Percentiles rank a stretch among this genome's conserved stretches.
Conservation (phyloP, 2,888 invertebrate genomes). For the Drosophila picticornis region DNA sequence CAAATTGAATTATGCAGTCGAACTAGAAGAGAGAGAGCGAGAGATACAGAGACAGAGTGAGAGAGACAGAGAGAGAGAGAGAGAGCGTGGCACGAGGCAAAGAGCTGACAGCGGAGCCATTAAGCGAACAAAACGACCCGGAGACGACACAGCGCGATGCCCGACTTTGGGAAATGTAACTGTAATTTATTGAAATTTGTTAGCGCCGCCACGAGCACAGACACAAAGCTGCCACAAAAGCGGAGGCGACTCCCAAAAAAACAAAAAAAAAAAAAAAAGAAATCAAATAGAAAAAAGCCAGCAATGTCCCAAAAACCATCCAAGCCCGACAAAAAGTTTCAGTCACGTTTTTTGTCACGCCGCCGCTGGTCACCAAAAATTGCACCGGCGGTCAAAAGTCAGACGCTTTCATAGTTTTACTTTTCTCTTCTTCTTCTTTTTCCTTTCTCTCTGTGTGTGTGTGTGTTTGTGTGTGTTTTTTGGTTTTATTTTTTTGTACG, state of each 20-base stretch:
- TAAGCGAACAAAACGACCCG: conserved; percentile 51
- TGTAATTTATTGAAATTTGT: conserved; percentile 80
- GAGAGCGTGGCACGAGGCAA: not conserved
- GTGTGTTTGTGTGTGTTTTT: not conserved
- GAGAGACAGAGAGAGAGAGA: not conserved
- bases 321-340: conserved; percentile 59
- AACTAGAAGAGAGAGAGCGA: not conserved
- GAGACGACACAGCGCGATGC: conserved; percentile 18
- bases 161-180: conserved; percentile 75
- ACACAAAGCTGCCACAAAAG: conserved; percentile 63
- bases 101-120: conserved; percentile 44
- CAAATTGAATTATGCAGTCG: conserved; percentile 77
- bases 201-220: conserved; percentile 59
- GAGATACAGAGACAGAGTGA: not conserved
- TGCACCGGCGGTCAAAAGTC: conserved; percentile 68
- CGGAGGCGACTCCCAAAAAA: conserved; percentile 19
- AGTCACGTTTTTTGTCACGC: conserved; percentile 73
- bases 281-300: not conserved
- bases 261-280: not conserved
- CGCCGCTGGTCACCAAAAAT: conserved; percentile 60
- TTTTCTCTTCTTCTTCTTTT: not conserved
- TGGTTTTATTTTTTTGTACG: conserved; percentile 3
- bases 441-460: not conserved
- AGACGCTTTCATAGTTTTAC: conserved; percentile 49
- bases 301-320: conserved; percentile 11